phyloP scores from a whole-genome alignment of 2,888 invertebrate species.

The Elmis aenea region DNA sequence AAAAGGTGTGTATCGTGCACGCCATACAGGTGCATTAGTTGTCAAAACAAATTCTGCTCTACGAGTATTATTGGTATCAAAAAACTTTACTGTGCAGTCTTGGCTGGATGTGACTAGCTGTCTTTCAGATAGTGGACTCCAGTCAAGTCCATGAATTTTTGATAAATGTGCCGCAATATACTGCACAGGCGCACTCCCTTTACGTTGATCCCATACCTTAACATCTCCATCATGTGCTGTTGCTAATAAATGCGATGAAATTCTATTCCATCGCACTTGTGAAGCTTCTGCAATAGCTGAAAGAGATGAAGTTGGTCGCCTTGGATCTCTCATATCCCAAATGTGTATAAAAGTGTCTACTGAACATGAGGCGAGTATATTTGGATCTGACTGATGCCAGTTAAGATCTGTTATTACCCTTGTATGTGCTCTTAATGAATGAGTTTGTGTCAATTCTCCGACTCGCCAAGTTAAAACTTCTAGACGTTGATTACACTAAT shows the following conservation, averaged over 20 bases:
- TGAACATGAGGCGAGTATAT: constrained; percentile 81
- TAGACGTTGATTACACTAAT: constrained; percentile 79
- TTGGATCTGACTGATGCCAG: constrained; percentile 79
- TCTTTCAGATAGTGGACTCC: constrained; percentile 83
- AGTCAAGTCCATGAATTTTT: constrained; percentile 90
- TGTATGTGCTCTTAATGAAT: constrained; percentile 75
- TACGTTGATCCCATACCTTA: constrained; percentile 92
- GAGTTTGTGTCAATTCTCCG: constrained; percentile 66
- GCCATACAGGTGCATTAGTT: constrained; percentile 85
- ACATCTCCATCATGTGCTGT: constrained; percentile 96
- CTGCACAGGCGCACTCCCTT: constrained; percentile 79
- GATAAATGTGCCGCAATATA: constrained; percentile 90
- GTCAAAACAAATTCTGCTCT: constrained; percentile 80
- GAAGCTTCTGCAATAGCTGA: constrained; percentile 90
- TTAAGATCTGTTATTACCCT: constrained; percentile 86
- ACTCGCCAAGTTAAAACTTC: constrained; percentile 79
- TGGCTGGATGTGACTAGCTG: constrained; percentile 89
- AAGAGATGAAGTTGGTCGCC: constrained; percentile 76
- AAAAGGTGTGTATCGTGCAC: constrained; percentile 81
- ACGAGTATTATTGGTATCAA: constrained; percentile 81
- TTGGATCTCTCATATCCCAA: constrained; percentile 86
- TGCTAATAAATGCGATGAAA: constrained; percentile 77
- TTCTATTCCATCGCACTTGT: constrained; percentile 90
- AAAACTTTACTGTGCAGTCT: constrained; percentile 92
- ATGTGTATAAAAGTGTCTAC: constrained; percentile 91